These are phyloP conservation scores for Portunus trituberculatus DNA, from an alignment of 1,140 invertebrate species.

Conservation along the genomic window DNA sequence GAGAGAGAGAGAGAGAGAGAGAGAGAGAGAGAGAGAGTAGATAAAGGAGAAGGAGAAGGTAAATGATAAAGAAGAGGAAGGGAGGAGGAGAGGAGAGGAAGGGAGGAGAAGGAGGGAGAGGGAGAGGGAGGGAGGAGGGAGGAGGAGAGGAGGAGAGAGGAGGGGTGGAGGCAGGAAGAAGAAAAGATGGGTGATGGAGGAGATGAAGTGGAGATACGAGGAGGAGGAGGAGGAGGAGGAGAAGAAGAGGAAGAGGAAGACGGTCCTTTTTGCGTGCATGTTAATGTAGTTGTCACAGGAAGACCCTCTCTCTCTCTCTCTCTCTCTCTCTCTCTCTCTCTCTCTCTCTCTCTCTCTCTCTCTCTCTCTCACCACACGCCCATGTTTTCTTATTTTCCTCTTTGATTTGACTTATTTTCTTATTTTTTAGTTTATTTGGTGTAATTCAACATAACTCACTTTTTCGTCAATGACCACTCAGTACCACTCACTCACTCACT, in stretches of 20 bases:
- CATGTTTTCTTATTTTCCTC: too few species aligned
- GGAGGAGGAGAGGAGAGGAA: conserved; percentile 2
- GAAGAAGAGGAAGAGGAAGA: not conserved
- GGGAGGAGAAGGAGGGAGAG: not conserved
- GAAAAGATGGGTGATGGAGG: not conserved
- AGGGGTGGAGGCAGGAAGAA: not conserved
- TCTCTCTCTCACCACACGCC: not conserved
- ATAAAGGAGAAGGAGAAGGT: not conserved
- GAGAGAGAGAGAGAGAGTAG: not conserved
- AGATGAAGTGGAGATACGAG: not conserved
- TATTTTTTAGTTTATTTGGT: too few species aligned
- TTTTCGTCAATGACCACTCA: too few species aligned
- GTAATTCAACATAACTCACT: too few species aligned
- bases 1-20: not conserved
- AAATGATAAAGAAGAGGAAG: not conserved
- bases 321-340: conserved; percentile 20
- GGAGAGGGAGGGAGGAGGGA: not conserved
- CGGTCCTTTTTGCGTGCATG: not conserved
- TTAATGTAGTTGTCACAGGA: not conserved
- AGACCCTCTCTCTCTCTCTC: not conserved
- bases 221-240: not conserved
- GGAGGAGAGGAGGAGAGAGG: not conserved
- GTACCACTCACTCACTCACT: too few species aligned
- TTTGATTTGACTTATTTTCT: too few species aligned
- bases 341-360: conserved; percentile 20